Evolutionary conservation across 2,888 invertebrate species (phyloP).

Genomic region (Endomychus coccineus): DNA sequence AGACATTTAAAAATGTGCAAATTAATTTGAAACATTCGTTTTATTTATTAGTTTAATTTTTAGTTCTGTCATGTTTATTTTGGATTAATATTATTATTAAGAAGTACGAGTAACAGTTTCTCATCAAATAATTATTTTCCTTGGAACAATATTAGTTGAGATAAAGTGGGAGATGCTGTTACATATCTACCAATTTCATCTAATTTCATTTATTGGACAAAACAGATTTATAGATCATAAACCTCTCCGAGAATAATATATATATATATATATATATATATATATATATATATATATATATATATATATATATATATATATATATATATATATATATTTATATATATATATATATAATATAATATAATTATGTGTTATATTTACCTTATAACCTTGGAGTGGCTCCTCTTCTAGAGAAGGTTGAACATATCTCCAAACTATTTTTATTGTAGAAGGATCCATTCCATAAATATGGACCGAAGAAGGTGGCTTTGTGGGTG

Average conservation of each 20-base stretch:
- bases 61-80: no score
- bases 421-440: constrained; percentile 91
- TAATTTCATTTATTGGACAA: no score
- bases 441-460: constrained; percentile 79
- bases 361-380: constrained; percentile 3
- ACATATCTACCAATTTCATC: no score
- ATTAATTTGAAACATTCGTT: no score
- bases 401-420: constrained; percentile 89
- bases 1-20: no score
- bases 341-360: not conserved
- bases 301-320: constrained; percentile 7
- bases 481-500: constrained; percentile 91
- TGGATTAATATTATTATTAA: no score
- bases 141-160: no score
- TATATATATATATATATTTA: constrained; percentile 5
- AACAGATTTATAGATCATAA: no score
- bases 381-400: constrained; percentile 83
- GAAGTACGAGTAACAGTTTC: no score
- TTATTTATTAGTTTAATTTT: no score
- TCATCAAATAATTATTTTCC: no score
- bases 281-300: constrained; percentile 9
- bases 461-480: constrained; percentile 79
- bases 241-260: not conserved
- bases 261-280: constrained; percentile 4
- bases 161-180: no score